These are phyloP conservation scores for Nasonia oneida DNA, from an alignment of 2,888 invertebrate species.

Conservation along the genomic window DNA sequence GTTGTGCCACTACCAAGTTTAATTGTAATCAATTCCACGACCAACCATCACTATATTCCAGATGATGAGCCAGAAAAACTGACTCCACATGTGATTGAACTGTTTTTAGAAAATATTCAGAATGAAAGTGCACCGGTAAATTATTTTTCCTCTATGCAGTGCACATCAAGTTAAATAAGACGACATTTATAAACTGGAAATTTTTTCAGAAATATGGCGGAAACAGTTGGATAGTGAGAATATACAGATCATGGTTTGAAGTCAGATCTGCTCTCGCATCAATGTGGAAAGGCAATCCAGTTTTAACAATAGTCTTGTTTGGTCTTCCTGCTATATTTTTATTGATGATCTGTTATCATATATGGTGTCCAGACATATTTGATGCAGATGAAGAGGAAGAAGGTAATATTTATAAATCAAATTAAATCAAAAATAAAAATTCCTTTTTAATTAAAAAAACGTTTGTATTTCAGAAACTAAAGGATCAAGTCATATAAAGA, in stretches of 20 bases:
- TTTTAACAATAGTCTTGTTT: constrained; percentile 95
- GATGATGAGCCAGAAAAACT: constrained; percentile 90
- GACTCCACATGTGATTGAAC: constrained; percentile 88
- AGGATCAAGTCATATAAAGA: constrained; percentile 74
- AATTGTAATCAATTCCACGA: constrained; percentile 94
- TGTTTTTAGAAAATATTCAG: constrained; percentile 88
- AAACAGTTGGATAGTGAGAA: constrained; percentile 86
- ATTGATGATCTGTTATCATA: constrained; percentile 92
- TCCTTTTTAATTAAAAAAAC: constrained; percentile 51
- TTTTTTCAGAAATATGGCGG: constrained; percentile 89
- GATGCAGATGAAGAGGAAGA: constrained; percentile 91
- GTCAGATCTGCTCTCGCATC: constrained; percentile 88
- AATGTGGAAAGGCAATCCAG: constrained; percentile 97
- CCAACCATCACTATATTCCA: constrained; percentile 95
- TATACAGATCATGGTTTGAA: constrained; percentile 92
- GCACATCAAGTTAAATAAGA: neutral
- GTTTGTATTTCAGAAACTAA: constrained; percentile 67
- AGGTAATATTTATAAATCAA: constrained; percentile 70
- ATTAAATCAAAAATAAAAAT: constrained; percentile 33
- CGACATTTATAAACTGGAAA: constrained; percentile 31
- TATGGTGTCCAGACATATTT: constrained; percentile 97
- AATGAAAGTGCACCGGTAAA: constrained; percentile 89
- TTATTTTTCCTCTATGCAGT: constrained; percentile 3
- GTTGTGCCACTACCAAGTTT: constrained; percentile 91
- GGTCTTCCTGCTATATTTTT: constrained; percentile 96